Base-by-base conservation (phyloP, 2,888 invertebrate species). In the Hypselothyrea guttata region DNA sequence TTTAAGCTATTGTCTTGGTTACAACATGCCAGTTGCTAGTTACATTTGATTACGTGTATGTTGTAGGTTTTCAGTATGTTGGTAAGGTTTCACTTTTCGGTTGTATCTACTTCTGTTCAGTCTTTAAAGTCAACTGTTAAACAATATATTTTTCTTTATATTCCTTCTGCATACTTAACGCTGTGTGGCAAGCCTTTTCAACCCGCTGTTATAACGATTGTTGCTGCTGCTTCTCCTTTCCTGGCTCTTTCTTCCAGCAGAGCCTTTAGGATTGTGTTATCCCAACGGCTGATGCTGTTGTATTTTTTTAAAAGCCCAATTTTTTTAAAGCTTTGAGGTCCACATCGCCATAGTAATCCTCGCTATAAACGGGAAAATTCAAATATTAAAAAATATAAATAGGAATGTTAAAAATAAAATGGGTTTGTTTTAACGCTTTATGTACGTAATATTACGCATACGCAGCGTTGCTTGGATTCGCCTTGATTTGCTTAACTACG, bases 341-440 rank as follows among this genome's bases (percentile, higher is more conserved):
- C 86, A 96, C 94, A 88, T 96, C 96, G 76, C 96, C 96, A 90
- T 97, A 97, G 92, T 97, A 97, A 91, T 97, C 96, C 92, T 96
- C 96, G 91, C 97, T 96, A 76, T 76, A 89, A 88, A 77, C 38
- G 11, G 28, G 13, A 58, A 48, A 53, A 51, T 73, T 71, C 73
- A 71, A 74, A 48, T 52, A 62, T 56, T 72, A 62, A 35, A 61
- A 61, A 67, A 52, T 35, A 22, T 34, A 49, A 47, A 30, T 27
- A 54, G 52, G 30, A 33, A 53, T 60, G 22, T 22, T 2, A 55
- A 66, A 71, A 62, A 65, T 44, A 64, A 68, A 66, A 58, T 58
- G 38, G 56, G 3, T 31, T 61, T 49, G 34, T 22, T 33, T 37
- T 34, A 9, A 8, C 11, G 8, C 13, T 55, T 35, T 56, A 64